A percentile compares a stretch with the other conserved stretches of the same genome.
These are phyloP conservation scores for Molothrus ater DNA, from an alignment of 2,797 vertebrate species.

Conservation along the genomic window DNA sequence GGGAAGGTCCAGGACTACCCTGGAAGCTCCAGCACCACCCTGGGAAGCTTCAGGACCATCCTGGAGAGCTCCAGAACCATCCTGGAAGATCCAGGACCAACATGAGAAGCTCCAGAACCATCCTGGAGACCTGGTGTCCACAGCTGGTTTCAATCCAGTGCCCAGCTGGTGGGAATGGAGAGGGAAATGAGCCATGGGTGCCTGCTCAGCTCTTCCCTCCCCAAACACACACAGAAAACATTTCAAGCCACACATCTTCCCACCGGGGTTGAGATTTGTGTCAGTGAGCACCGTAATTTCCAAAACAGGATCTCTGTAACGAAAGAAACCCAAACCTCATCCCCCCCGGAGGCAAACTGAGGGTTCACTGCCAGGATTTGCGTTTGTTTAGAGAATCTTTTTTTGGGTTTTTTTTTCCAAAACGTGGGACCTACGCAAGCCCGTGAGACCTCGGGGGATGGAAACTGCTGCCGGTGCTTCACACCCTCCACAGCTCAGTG, in stretches of 20 bases:
- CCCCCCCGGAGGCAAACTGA: fast-evolving
- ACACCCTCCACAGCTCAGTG: too few relatives aligned
- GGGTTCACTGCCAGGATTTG: not conserved
- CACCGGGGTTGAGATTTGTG: not conserved
- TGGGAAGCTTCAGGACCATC: too few relatives aligned
- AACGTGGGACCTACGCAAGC: not conserved
- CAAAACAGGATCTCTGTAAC: not conserved
- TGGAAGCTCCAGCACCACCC: too few relatives aligned
- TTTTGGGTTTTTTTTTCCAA: not conserved
- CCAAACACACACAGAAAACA: not conserved
- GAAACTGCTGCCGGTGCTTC: not conserved
- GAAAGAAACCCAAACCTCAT: not conserved
- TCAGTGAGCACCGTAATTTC: not conserved
- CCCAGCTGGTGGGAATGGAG: fast-evolving
- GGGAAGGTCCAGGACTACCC: too few relatives aligned
- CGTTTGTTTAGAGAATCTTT: not conserved
- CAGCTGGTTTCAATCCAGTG: fast-evolving
- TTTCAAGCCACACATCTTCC: not conserved
- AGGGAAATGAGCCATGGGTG: fast-evolving
- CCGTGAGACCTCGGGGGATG: not conserved
- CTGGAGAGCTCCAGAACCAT: too few relatives aligned
- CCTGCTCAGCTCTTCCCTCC: not conserved
- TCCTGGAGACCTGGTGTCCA: not conserved
- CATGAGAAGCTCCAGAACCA: too few relatives aligned
- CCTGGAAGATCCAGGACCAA: too few relatives aligned